Evolutionary conservation across 2,113 vertebrate species (phyloP).

Genomic region (Patagioenas fasciata): DNA sequence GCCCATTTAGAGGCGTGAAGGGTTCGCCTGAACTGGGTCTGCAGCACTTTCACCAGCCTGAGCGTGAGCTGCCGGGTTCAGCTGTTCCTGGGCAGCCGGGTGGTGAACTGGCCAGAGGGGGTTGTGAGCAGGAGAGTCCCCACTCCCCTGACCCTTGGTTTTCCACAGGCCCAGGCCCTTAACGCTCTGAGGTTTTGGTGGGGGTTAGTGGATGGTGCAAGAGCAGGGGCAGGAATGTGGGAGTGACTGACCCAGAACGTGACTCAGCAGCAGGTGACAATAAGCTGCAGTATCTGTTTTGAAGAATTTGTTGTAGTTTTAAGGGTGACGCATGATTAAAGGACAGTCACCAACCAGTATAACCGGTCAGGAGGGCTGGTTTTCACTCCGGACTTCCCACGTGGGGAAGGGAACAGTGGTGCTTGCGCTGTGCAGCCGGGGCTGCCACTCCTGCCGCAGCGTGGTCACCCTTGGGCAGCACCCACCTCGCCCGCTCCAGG

Average conservation of each 20-base stretch:
- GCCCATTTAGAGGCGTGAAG: not conserved
- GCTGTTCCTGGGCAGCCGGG: not conserved
- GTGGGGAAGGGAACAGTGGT: not conserved
- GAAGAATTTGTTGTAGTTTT: not conserved
- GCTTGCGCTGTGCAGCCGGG: accelerated
- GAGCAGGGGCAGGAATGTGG: not conserved
- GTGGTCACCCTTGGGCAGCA: no score
- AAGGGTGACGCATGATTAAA: not conserved
- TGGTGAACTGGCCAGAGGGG: not conserved
- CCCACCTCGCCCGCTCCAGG: accelerated
- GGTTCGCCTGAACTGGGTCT: not conserved
- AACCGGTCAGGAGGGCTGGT: not conserved
- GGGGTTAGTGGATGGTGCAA: not conserved
- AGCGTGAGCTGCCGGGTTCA: accelerated
- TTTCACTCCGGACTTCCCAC: not conserved
- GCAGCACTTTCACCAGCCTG: not conserved
- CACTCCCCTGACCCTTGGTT: not conserved
- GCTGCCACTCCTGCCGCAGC: no score
- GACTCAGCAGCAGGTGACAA: not conserved
- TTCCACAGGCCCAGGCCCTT: not conserved
- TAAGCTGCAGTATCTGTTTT: not conserved
- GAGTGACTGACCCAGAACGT: not conserved
- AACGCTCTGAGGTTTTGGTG: not conserved
- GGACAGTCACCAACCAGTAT: not conserved
- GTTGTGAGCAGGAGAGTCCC: accelerated